Evolutionary conservation across 2,113 vertebrate genomes (phyloP).

Genomic region (Microtus montanus): DNA sequence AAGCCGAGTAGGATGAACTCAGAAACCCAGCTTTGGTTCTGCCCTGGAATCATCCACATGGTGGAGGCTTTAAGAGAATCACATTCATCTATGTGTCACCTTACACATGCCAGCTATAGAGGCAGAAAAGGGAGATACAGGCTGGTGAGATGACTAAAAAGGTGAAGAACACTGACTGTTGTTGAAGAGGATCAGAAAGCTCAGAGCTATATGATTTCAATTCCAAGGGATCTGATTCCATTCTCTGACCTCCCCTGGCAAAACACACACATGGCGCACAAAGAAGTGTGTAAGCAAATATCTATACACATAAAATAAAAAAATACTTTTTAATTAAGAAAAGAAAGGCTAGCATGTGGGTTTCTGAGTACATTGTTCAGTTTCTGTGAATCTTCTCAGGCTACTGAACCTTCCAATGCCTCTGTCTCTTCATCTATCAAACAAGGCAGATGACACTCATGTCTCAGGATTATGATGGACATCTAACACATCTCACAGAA

Average conservation of each 20-base stretch:
- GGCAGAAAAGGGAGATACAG: neutral
- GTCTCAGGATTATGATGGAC: neutral
- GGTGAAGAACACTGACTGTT: neutral
- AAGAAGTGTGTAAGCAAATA: neutral
- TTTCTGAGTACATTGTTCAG: neutral
- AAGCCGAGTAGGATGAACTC: constrained; percentile 76
- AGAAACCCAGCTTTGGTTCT: constrained; percentile 71
- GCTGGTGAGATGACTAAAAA: neutral
- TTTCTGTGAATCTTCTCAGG: neutral
- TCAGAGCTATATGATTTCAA: neutral
- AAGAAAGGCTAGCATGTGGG: neutral
- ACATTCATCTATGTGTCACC: neutral
- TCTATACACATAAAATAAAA: neutral
- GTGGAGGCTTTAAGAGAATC: neutral
- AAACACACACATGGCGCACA: neutral
- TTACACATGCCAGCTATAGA: neutral
- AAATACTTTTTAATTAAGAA: neutral
- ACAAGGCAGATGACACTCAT: neutral
- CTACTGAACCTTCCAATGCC: neutral
- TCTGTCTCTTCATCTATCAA: neutral
- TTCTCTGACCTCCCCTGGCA: neutral
- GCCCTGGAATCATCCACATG: constrained; percentile 9
- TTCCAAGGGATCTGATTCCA: neutral
- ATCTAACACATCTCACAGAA: neutral
- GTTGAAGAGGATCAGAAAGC: neutral